Evolutionary conservation across 2,113 vertebrate species (phyloP), one percentile per base, ranked within the genome.

Genomic region (Cochlearius cochlearius): DNA sequence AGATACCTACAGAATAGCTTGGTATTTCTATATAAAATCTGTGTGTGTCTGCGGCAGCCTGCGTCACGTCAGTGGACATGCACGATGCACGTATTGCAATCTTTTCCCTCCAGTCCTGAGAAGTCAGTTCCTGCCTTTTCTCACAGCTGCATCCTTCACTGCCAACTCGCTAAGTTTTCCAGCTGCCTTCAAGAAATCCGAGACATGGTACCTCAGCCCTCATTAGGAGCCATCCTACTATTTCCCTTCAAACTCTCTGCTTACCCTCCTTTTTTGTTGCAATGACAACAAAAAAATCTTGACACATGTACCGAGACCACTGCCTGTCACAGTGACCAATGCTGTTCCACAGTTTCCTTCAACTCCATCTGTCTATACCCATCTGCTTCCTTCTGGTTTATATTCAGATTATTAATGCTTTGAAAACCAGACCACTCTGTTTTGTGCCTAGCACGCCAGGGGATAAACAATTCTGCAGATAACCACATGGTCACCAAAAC

Each of bases 81-180:
- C 13, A 20, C 53, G 13, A 30, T 1, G 5, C 15, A 58, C 0
- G 2, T 15, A 58, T 4, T 8, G 10, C 23, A n/a, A 47, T 38
- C 47, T 69, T 67, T 29, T 30, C 30, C 39, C 47, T 47, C 30
- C 25, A 7, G 63, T n/a, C 30, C 39, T 5, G 15, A 53, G 55
- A 39, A 50, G 12, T 12, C 27, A 47, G 4, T 25, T 58, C 49
- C 55, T 68, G n/a, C 27, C 32, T 71, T 36, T 23, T 27, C 66
- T 41, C 73, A 50, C 15, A 50, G 52, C 52, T 38, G 23, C 52
- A 66, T 50, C 52, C 25, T 86, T 32, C 34, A n/a, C 3, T 29
- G 15, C 34, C 32, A 78, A 25, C 27, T 66, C 29, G 68, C 13
- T 30, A 29, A 16, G 17, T 29, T 72, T 79, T 36, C 73, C 74